These are phyloP conservation scores for Julus scanicus DNA, from an alignment of 2,888 invertebrate genomes.

Conservation along the genomic window DNA sequence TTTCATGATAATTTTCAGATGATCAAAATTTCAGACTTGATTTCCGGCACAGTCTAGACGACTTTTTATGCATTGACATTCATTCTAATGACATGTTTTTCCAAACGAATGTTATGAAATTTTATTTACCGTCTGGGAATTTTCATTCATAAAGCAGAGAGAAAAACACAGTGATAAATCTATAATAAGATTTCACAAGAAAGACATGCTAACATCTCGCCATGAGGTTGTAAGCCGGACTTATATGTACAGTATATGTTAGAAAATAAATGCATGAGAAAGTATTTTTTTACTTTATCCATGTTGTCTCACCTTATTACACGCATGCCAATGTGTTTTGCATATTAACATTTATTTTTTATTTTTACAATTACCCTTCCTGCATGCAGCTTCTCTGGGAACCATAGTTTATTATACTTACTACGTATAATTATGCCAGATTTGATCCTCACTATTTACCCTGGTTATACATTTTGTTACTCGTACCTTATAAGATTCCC, in stretches of 20 bases:
- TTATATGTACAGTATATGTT: neutral
- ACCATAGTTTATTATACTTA: neutral
- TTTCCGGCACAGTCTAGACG: neutral
- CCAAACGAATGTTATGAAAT: neutral
- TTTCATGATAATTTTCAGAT: neutral
- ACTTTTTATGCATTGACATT: neutral
- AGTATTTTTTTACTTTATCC: neutral
- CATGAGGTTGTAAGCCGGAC: neutral
- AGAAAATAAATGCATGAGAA: neutral
- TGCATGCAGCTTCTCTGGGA: neutral
- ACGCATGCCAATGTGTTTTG: neutral
- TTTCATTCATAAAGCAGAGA: neutral
- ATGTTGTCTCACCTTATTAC: neutral
- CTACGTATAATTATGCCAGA: neutral
- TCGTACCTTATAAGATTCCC: neutral
- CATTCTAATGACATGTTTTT: constrained; percentile 16
- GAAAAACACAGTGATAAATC: neutral
- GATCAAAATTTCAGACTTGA: neutral
- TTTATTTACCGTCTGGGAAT: constrained; percentile 9
- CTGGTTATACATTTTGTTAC: neutral
- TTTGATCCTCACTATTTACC: neutral
- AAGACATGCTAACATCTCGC: neutral
- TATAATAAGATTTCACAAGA: neutral
- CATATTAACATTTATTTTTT: neutral
- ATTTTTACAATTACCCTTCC: neutral